Evolutionary conservation across 1,140 invertebrate genomes (phyloP), one percentile per base, ranked within the genome.

Genomic region (Apis laboriosa): DNA sequence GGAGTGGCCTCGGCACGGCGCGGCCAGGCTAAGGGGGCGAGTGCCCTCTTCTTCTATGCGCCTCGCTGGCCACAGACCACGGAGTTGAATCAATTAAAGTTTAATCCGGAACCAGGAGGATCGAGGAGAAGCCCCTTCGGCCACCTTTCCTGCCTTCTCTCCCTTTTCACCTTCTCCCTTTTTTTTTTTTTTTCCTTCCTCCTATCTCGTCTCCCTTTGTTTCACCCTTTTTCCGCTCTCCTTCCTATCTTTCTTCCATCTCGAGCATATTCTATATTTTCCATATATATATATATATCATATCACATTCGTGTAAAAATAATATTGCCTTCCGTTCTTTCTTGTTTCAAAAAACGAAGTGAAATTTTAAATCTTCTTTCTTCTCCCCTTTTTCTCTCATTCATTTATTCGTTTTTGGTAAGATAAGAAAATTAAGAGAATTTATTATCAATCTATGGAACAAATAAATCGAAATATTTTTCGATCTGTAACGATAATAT

Each of bases 41-140:
- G 88, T 88, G 82, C 88, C 90, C 92, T 92, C 90, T 89, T 92
- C 91, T 91, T 84, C 86, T 89, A 83, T 80, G 88, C 90, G 91
- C 92, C 84, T 93, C 89, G 90, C 88, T 92, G 91, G 84, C 74
- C 92, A 90, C 92, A 91, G 91, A 92, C 90, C 91, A 91, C 92
- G 89, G 90, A 91, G 92, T 93, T 93, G 92, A 93, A 93, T 94
- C 93, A 93, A 94, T 93, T 94, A 93, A 93, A 93, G 90, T 93
- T 93, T 92, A 93, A 93, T 93, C 92, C 92, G 91, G 92, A 92
- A 92, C 92, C 90, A 86, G 86, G 88, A 92, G 86, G 88, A 92
- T 92, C 89, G 90, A 88, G 89, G n/a, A 89, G 88, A 90, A 84
- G 56, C 77, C 67, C 82, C 79, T 82, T 80, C 83, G 86, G 86